Conservation (phyloP, 92 coral and sea anemone species). For the Palythoa grandis region DNA sequence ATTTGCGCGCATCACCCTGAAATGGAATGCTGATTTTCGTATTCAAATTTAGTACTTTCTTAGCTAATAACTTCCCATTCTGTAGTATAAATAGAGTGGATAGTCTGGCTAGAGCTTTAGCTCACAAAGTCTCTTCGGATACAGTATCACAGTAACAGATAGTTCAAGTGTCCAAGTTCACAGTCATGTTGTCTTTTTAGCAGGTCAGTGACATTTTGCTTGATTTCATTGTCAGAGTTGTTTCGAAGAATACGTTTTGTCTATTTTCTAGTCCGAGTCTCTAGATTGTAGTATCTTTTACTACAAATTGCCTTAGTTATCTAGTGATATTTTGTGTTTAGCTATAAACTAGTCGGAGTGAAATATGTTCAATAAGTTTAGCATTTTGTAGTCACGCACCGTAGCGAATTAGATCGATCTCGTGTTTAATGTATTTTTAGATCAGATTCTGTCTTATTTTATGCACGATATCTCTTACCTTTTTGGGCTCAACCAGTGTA, state of each 20-base stretch:
- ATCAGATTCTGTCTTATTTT: not conserved
- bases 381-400: conserved; percentile 4
- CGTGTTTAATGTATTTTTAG: conserved; percentile 1
- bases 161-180: not conserved
- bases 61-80: too few relatives aligned
- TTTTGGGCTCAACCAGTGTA: conserved; percentile 3
- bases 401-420: conserved; percentile 19
- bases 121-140: not conserved
- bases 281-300: not conserved
- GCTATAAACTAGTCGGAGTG: not conserved
- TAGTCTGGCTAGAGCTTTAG: not conserved
- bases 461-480: conserved; percentile 6
- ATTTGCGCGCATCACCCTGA: too few relatives aligned
- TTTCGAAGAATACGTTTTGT: not conserved
- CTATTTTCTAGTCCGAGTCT: not conserved
- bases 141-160: not conserved
- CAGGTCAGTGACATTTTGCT: conserved; percentile 8
- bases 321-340: conserved; percentile 2
- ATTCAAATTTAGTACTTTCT: too few relatives aligned
- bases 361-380: not conserved
- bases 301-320: not conserved
- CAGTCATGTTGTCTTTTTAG: not conserved
- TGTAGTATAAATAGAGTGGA: too few relatives aligned
- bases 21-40: too few relatives aligned
- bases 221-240: not conserved